A percentile compares a stretch with the other conserved stretches of the same genome.
Conservation (phyloP, 2,888 invertebrate species). For the Pseudococcus jackbeardsleyi region DNA sequence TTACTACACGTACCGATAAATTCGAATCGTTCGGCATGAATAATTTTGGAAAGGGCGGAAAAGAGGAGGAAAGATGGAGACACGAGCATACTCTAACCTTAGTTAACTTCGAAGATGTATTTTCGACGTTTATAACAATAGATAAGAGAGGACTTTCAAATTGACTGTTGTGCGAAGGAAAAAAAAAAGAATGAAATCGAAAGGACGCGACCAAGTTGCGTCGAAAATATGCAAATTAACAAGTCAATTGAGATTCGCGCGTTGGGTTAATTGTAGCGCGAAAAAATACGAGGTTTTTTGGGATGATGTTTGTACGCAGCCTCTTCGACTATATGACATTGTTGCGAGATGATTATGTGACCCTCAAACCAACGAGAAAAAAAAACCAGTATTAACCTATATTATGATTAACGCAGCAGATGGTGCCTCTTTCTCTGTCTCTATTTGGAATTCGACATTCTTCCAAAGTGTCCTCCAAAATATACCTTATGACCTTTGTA, state of each 20-base stretch:
- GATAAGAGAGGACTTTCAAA: not conserved
- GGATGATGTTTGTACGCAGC: not conserved
- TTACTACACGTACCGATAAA: not conserved
- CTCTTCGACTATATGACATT: not conserved
- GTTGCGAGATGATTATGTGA: conserved; percentile 32
- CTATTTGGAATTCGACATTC: not conserved
- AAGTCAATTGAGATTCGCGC: not conserved
- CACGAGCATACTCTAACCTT: conserved; percentile 16
- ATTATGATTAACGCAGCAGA: not conserved
- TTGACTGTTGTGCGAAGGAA: not conserved
- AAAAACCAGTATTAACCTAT: conserved; percentile 26
- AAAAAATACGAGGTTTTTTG: conserved; percentile 13
- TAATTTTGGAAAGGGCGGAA: not conserved
- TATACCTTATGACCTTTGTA: not conserved
- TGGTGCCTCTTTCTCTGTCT: not conserved
- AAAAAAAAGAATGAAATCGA: not conserved
- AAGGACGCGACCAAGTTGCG: not conserved
- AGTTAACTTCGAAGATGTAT: not conserved
- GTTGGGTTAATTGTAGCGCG: conserved; percentile 6
- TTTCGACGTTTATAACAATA: not conserved
- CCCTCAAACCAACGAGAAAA: not conserved
- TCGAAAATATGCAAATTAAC: not conserved
- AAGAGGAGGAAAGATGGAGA: conserved; percentile 3
- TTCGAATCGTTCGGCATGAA: not conserved
- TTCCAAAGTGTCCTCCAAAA: not conserved